Evolutionary conservation across 2,888 invertebrate species (phyloP).

Genomic region (Biston betularia): DNA sequence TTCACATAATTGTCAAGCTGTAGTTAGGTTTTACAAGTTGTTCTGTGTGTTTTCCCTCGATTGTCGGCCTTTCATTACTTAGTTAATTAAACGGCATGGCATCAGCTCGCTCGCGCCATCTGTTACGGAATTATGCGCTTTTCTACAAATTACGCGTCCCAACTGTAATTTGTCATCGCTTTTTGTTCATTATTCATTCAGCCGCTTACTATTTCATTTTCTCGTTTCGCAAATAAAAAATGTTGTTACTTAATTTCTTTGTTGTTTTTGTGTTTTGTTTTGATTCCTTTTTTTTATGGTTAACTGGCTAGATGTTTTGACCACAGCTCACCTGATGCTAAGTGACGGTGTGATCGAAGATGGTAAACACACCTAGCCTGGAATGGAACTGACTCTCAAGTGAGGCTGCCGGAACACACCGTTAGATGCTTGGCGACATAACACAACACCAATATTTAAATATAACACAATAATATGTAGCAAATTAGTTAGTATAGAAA

Average conservation of each 20-base stretch:
- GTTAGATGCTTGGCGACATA: no score
- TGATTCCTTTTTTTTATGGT: no score
- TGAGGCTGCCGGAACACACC: no score
- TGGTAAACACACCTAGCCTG: no score
- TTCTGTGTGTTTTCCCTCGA: conserved; percentile 15
- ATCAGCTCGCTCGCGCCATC: conserved; percentile 10
- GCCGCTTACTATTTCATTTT: conserved; percentile 7
- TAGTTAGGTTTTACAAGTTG: not conserved
- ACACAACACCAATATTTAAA: no score
- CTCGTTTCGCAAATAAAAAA: conserved; percentile 1
- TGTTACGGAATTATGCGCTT: conserved; percentile 25
- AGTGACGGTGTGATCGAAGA: no score
- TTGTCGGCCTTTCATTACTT: conserved; percentile 23
- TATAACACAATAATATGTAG: not conserved
- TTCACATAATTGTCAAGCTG: not conserved
- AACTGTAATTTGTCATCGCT: conserved; percentile 25
- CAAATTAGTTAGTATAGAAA: no score
- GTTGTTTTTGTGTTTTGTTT: not conserved
- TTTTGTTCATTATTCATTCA: conserved; percentile 19
- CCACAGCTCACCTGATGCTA: no score
- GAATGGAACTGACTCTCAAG: no score
- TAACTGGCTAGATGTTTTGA: no score
- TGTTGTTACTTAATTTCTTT: conserved; percentile 1
- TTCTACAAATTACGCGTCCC: conserved; percentile 22
- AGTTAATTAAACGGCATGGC: conserved; percentile 27